Percentiles rank a stretch among this genome's conserved stretches.
Evolutionary conservation across 2,797 vertebrate species (phyloP).

Genomic region (Cirrhinus mrigala): DNA sequence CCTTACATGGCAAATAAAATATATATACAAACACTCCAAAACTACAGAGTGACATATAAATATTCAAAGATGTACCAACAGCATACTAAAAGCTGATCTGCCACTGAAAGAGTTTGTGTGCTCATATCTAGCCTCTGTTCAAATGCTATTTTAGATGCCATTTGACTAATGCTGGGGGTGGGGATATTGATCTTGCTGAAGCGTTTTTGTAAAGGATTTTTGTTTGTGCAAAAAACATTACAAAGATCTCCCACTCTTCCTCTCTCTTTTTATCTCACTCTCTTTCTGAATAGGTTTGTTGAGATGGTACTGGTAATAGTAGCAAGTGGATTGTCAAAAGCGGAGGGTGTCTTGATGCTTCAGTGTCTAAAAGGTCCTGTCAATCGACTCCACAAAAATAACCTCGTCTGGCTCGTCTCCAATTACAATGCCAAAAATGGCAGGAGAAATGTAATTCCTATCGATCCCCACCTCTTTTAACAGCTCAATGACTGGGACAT

Average conservation of each 20-base stretch:
- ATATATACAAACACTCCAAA: neutral
- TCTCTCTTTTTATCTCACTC: conserved; percentile 2
- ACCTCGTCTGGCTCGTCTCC: conserved; percentile 53
- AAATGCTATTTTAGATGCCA: conserved; percentile 18
- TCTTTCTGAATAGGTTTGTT: conserved; percentile 29
- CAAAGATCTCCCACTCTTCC: conserved; percentile 12
- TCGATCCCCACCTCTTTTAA: conserved; percentile 65
- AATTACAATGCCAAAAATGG: conserved; percentile 56
- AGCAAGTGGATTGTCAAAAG: conserved; percentile 23
- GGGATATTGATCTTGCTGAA: conserved; percentile 21
- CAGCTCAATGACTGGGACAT: conserved; percentile 57
- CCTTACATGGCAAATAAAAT: neutral
- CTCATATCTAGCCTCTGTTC: conserved; percentile 15
- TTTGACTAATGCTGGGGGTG: conserved; percentile 18
- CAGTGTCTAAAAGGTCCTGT: conserved; percentile 50
- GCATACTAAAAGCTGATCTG: conserved; percentile 8
- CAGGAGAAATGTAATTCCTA: conserved; percentile 65
- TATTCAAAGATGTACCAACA: conserved; percentile 11
- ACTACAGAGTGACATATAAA: neutral
- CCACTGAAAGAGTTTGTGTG: neutral
- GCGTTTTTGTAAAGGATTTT: conserved; percentile 27
- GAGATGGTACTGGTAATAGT: conserved; percentile 24
- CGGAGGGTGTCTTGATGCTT: conserved; percentile 24
- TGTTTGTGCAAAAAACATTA: conserved; percentile 22
- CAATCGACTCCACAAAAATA: conserved; percentile 53